Evolutionary conservation across 2,888 invertebrate species (phyloP).

Genomic region (Eupithecia exiguata): DNA sequence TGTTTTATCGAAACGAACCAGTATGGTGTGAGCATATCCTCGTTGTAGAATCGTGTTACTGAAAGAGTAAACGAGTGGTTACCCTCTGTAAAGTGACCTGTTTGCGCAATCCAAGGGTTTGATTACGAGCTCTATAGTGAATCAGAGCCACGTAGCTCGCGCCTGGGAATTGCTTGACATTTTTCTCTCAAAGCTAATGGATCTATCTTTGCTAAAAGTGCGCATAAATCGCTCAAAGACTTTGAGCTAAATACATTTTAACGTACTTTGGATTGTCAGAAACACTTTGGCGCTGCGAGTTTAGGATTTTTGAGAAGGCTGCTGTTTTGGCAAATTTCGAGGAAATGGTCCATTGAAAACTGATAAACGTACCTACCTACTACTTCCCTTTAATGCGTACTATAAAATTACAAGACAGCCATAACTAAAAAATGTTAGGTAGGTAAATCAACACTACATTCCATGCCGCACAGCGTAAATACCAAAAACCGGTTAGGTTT

Average conservation of each 20-base stretch:
- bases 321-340: not conserved
- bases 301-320: not conserved
- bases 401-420: not conserved
- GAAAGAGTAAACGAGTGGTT: not conserved
- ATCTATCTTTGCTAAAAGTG: constrained; percentile 42
- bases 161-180: constrained; percentile 21
- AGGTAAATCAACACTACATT: not conserved
- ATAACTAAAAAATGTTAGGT: not conserved
- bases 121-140: not conserved
- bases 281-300: not conserved
- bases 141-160: not conserved
- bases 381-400: not conserved
- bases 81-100: not conserved
- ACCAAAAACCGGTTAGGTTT: not conserved
- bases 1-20: not conserved
- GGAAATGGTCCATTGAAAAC: no score
- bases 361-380: not conserved
- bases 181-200: constrained; percentile 37
- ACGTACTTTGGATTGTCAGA: not conserved
- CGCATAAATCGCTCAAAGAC: constrained; percentile 34
- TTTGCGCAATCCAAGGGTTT: not conserved
- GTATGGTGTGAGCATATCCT: not conserved
- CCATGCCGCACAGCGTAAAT: not conserved
- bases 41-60: not conserved
- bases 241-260: constrained; percentile 32